Conservation (phyloP, 2,797 vertebrate species). For the Sebastes flavidus region DNA sequence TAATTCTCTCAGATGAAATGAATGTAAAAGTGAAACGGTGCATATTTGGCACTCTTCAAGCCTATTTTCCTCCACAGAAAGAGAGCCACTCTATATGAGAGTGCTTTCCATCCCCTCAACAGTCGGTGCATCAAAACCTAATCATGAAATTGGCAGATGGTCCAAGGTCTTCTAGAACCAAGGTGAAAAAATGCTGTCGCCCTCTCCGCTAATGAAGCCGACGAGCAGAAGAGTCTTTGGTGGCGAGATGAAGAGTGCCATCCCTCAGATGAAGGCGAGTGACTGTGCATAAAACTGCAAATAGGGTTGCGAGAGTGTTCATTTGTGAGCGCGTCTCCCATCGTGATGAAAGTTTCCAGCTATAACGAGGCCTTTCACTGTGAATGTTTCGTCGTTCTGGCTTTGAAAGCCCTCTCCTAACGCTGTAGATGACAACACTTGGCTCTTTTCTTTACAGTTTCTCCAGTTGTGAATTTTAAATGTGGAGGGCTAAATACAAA, state of each 20-base stretch:
- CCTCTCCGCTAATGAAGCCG: slow-evolving; percentile 36
- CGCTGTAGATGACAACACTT: slow-evolving; percentile 4
- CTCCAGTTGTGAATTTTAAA: slow-evolving; percentile 1
- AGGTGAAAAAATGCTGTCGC: slow-evolving; percentile 41
- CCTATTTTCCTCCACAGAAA: not conserved
- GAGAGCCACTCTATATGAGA: not conserved
- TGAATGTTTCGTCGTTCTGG: not conserved
- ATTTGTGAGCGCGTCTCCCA: not conserved
- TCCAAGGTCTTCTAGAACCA: slow-evolving; percentile 51
- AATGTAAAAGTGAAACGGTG: not conserved
- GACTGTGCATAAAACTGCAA: slow-evolving; percentile 32
- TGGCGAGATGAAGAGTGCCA: slow-evolving; percentile 23
- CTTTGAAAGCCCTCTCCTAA: slow-evolving; percentile 2
- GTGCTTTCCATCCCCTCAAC: not conserved
- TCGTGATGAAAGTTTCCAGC: slow-evolving; percentile 15
- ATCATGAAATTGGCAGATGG: slow-evolving; percentile 56
- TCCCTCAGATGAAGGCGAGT: slow-evolving; percentile 38
- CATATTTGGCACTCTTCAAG: not conserved
- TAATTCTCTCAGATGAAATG: not conserved
- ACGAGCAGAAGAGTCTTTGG: not conserved
- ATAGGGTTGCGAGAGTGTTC: slow-evolving; percentile 6
- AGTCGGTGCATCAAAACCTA: slow-evolving; percentile 47
- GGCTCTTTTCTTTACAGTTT: not conserved
- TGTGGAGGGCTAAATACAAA: not conserved
- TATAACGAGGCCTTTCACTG: slow-evolving; percentile 20